These are phyloP conservation scores for Shinisaurus crocodilurus DNA, from an alignment of 2,113 vertebrate species.

Conservation along the genomic window DNA sequence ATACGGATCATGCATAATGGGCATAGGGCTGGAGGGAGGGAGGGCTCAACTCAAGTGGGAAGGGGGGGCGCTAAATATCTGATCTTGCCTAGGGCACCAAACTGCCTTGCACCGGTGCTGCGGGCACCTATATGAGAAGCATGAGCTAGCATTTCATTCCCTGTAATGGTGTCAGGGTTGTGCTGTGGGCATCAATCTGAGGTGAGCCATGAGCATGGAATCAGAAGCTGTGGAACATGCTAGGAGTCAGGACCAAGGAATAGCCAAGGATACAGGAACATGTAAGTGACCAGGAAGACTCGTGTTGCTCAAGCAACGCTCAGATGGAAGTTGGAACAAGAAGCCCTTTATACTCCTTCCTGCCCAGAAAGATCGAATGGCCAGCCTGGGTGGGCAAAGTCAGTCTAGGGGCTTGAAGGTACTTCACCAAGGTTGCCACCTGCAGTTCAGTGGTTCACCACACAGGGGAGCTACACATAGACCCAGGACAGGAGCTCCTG, in stretches of 20 bases:
- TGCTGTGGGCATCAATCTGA: not conserved
- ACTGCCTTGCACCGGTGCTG: too few relatives aligned
- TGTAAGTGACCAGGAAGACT: too few relatives aligned
- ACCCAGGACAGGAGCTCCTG: not conserved
- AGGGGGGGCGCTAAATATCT: too few relatives aligned
- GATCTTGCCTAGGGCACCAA: too few relatives aligned
- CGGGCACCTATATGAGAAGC: not conserved
- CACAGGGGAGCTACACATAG: not conserved
- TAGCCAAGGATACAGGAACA: too few relatives aligned
- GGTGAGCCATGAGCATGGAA: not conserved
- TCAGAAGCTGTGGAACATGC: not conserved
- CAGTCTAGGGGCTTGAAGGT: not conserved
- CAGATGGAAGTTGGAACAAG: not conserved
- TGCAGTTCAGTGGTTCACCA: not conserved
- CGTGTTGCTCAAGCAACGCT: not conserved
- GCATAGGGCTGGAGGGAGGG: too few relatives aligned
- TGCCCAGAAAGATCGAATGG: not conserved
- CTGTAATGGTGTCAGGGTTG: not conserved
- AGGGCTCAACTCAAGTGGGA: too few relatives aligned
- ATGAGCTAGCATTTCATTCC: not conserved
- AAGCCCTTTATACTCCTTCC: not conserved
- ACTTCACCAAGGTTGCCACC: not conserved
- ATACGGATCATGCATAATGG: too few relatives aligned
- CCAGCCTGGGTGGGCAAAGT: not conserved
- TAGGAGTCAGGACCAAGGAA: not conserved